phyloP scores from a whole-genome alignment of 2,888 invertebrate genomes.

The Nephrotoma guestfalica region DNA sequence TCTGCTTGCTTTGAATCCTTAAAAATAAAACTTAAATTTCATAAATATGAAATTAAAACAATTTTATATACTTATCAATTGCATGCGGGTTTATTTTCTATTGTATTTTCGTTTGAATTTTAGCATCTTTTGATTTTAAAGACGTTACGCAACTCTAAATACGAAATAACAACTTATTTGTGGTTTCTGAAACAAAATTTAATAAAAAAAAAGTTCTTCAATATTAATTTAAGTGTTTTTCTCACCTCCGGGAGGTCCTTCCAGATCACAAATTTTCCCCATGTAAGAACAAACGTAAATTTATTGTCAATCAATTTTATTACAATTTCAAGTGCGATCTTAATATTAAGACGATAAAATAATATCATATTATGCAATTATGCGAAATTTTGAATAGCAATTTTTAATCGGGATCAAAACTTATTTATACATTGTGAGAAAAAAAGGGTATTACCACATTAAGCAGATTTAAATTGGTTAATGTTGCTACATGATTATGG shows the following conservation, averaged over 20 bases:
- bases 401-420: neutral
- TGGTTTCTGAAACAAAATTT: neutral
- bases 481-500: neutral
- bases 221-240: constrained; percentile 17
- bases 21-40: neutral
- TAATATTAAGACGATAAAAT: neutral
- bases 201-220: neutral
- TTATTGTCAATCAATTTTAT: neutral
- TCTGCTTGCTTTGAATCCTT: neutral
- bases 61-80: neutral
- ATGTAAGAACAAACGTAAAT: neutral
- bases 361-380: neutral
- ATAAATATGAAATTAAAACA: neutral
- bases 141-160: neutral
- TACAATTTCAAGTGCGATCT: neutral
- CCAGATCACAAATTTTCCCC: neutral
- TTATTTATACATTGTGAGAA: neutral
- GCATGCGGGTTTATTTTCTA: neutral
- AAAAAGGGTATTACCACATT: neutral
- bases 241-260: constrained; percentile 31
- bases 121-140: neutral
- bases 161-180: neutral
- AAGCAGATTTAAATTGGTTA: neutral
- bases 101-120: neutral
- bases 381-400: neutral